phyloP scores from a whole-genome alignment of 1,140 invertebrate genomes.

The Magallana gigas region DNA sequence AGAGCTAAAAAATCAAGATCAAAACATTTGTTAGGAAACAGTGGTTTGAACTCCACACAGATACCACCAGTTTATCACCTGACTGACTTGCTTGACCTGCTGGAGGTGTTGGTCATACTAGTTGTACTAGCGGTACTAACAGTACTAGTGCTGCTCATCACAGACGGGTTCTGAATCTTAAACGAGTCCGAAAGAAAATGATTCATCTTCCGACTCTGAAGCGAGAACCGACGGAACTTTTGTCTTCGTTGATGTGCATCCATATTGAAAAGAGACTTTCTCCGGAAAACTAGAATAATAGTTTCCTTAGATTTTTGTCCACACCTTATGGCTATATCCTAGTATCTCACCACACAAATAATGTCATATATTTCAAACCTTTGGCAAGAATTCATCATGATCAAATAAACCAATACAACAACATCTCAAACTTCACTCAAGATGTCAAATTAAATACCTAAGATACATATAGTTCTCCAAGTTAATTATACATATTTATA shows the following conservation, averaged over 20 bases:
- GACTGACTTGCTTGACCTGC: background rate
- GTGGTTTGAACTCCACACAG: no score
- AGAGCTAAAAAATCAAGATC: no score
- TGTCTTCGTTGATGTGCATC: constrained; percentile 9
- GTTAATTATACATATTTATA: no score
- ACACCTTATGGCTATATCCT: no score
- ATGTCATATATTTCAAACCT: no score
- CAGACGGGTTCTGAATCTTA: background rate
- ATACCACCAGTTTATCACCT: background rate
- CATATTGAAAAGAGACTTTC: background rate
- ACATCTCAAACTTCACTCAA: no score
- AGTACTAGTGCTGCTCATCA: constrained; percentile 31
- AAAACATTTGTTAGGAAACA: no score
- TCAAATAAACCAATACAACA: no score
- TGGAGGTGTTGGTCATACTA: background rate
- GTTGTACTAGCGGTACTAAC: constrained; percentile 16
- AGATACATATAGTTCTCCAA: no score
- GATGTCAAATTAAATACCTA: no score
- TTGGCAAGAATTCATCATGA: no score
- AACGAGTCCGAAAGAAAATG: constrained; percentile 2
- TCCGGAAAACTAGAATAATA: background rate
- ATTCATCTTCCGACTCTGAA: constrained; percentile 13
- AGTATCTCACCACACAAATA: no score
- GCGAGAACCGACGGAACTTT: background rate
- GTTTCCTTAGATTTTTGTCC: background rate